phyloP scores from a whole-genome alignment of 2,113 vertebrate species.

The Rutilus rutilus region DNA sequence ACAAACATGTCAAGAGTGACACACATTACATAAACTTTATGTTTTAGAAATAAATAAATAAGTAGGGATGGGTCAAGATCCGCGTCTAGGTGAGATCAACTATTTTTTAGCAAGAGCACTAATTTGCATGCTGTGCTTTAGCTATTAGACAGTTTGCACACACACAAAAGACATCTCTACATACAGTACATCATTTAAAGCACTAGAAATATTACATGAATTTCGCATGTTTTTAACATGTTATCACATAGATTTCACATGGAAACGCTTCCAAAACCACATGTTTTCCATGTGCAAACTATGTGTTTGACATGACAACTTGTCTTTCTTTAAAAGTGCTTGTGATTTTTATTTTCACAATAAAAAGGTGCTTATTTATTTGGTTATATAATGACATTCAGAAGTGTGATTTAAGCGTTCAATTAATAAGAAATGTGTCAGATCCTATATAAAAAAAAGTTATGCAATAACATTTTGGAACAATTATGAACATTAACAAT shows the following conservation, averaged over 20 bases:
- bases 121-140: background rate
- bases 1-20: background rate
- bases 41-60: background rate
- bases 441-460: background rate
- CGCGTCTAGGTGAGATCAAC: background rate
- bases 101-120: background rate
- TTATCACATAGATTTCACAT: too few relatives aligned
- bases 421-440: background rate
- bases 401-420: background rate
- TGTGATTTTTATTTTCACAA: background rate
- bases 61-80: background rate
- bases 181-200: too few relatives aligned
- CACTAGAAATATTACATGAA: too few relatives aligned
- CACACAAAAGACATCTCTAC: too few relatives aligned
- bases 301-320: too few relatives aligned
- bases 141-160: too few relatives aligned
- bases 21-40: background rate
- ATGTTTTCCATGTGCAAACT: too few relatives aligned
- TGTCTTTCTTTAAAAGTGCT: background rate
- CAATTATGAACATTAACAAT: too few relatives aligned
- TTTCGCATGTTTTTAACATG: too few relatives aligned
- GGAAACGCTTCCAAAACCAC: too few relatives aligned
- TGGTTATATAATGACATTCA: background rate
- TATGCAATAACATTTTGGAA: background rate
- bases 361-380: background rate